phyloP scores from a whole-genome alignment of 2,888 invertebrate species.

The Apamea anceps region DNA sequence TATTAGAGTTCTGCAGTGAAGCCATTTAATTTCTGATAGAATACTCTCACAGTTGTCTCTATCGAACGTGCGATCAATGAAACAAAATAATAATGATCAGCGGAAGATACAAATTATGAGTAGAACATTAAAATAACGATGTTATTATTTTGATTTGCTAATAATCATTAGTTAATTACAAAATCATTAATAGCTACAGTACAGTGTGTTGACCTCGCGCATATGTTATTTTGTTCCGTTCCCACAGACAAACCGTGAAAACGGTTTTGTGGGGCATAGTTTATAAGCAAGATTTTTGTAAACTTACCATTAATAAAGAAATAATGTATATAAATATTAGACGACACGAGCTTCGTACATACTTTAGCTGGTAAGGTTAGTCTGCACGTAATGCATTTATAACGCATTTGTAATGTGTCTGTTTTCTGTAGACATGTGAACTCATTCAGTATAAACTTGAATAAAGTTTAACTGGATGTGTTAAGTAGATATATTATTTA shows the following conservation, averaged over 20 bases:
- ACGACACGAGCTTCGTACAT: background rate
- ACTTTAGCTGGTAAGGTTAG: background rate
- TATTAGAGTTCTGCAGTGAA: background rate
- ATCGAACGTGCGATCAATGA: background rate
- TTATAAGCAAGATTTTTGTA: too few relatives aligned
- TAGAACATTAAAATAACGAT: constrained; percentile 8
- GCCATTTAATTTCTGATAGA: background rate
- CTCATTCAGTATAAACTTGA: background rate
- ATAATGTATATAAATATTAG: too few relatives aligned
- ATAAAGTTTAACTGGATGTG: background rate
- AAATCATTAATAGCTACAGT: background rate
- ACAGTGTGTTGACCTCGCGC: constrained; percentile 6
- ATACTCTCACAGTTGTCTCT: background rate
- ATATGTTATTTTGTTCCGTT: too few relatives aligned
- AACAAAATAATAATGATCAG: background rate
- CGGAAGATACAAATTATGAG: constrained; percentile 12
- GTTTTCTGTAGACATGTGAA: constrained; percentile 2
- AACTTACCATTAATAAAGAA: too few relatives aligned
- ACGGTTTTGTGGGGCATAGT: too few relatives aligned
- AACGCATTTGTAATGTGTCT: background rate
- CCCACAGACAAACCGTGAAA: too few relatives aligned
- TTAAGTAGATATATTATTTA: background rate
- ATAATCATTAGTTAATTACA: constrained; percentile 9
- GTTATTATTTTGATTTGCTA: background rate
- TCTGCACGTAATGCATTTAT: constrained; percentile 7